These are phyloP conservation scores for Zoanthus sansibaricus DNA, from an alignment of 92 coral and sea anemone genomes.

Conservation along the genomic window DNA sequence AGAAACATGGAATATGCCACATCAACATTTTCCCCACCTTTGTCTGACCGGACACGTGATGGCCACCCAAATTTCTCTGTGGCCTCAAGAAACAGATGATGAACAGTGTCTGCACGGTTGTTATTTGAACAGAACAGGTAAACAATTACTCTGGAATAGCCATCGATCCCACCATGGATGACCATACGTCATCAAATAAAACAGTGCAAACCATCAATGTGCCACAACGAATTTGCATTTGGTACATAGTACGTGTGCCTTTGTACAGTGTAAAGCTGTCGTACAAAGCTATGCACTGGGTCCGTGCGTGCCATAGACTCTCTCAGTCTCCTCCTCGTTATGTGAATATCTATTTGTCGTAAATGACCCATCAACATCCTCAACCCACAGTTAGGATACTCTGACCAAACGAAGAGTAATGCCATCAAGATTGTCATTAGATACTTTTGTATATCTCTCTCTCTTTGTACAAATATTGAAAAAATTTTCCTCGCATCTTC, in stretches of 20 bases:
- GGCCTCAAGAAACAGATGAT: conserved; percentile 41
- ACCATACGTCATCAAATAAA: conserved; percentile 53
- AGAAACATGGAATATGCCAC: conserved; percentile 57
- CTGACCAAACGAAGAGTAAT: conserved; percentile 40
- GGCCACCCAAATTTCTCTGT: conserved; percentile 59
- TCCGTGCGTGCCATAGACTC: conserved; percentile 52
- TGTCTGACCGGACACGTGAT: conserved; percentile 44
- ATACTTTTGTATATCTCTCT: conserved; percentile 39
- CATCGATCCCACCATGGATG: conserved; percentile 54
- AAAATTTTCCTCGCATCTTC: conserved; percentile 66
- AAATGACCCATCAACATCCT: conserved; percentile 52
- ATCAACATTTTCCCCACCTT: conserved; percentile 63
- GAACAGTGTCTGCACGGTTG: conserved; percentile 46
- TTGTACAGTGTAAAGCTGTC: conserved; percentile 48
- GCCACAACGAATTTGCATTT: conserved; percentile 73
- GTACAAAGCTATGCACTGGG: conserved; percentile 62
- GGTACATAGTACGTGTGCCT: conserved; percentile 67
- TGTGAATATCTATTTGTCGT: conserved; percentile 19
- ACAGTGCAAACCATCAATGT: conserved; percentile 60
- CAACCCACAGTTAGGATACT: conserved; percentile 51
- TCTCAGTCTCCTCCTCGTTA: conserved; percentile 50
- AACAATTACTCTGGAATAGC: conserved; percentile 17
- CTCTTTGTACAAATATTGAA: conserved; percentile 55
- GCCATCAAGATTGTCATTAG: conserved; percentile 53
- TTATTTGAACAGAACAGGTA: conserved; percentile 54